Base-by-base conservation (phyloP, 2,797 vertebrate species). In the Artibeus jamaicensis region DNA sequence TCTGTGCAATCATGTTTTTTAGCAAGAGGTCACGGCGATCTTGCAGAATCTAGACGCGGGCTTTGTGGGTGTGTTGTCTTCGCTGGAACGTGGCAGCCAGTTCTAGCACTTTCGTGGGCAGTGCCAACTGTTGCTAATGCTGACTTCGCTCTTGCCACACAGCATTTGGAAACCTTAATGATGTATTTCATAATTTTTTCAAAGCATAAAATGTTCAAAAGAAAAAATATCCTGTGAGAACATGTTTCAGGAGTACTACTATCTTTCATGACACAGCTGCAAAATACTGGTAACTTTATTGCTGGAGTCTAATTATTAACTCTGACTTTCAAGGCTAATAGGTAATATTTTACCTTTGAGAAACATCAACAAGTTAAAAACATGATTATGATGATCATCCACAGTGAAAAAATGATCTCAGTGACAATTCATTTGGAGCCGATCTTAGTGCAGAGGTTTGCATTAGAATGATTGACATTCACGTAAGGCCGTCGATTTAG, bases 1-100 rank as follows among this genome's bases (percentile, higher is more conserved):
- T 96, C 95, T 96, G 96, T 12, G 46, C 73, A 88, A 91, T 93
- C 77, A 26, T 32, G 21, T 73, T 95, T 93, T 86, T 77, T 67
- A 97, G 93, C n/a, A 55, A 86, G 88, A 85, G 67, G 50, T 70
- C 15, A 4, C 16, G 78, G 93, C 93, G 93, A 79, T 26, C 0
- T 46, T 55, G 93, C 86, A 42, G 82, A 89, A 96, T 96, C 97
- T 84, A 81, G 65, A 87, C 90, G 73, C 92, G 81, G 67, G 68
- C 67, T 76, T 96, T 97, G 91, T 57, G 18, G 59, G 57, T 90
- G 22, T 97, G 67, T 93, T 96, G 7, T 78, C 95, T 98, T 92
- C 92, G 65, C 71, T 96, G 94, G 37, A 67, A 93, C 93, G 71
- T 77, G 39, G 42, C 76, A 73, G 59, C 34, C 29, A 37, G 59